These are phyloP conservation scores for Embiotoca jacksoni DNA, from an alignment of 2,113 vertebrate genomes.

Conservation along the genomic window DNA sequence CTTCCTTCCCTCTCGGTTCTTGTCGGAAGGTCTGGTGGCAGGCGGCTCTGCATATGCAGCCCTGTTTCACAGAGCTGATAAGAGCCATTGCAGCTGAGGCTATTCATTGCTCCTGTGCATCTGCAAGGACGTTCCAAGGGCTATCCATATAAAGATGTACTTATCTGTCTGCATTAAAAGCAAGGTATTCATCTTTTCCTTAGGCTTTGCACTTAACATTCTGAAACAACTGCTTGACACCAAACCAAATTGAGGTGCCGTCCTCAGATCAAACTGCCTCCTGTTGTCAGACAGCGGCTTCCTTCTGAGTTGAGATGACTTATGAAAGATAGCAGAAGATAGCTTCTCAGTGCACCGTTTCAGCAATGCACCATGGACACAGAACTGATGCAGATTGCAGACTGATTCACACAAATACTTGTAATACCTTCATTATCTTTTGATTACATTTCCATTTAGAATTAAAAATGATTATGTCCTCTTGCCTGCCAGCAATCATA, in stretches of 20 bases:
- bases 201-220: slow-evolving; percentile 25
- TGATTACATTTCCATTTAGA: slow-evolving; percentile 78
- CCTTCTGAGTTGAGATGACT: slow-evolving; percentile 11
- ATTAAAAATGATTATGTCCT: slow-evolving; percentile 46
- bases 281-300: slow-evolving; percentile 8
- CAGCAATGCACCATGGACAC: slow-evolving; percentile 34
- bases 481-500: slow-evolving; percentile 17
- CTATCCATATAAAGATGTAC: slow-evolving; percentile 18
- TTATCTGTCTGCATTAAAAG: slow-evolving; percentile 32
- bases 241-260: slow-evolving; percentile 5
- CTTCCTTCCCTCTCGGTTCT: slow-evolving; percentile 23
- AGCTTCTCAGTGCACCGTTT: slow-evolving; percentile 19
- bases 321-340: slow-evolving; percentile 15
- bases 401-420: slow-evolving; percentile 45
- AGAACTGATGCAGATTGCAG: slow-evolving; percentile 53
- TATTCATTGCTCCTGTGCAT: slow-evolving; percentile 35
- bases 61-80: slow-evolving; percentile 39
- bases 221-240: slow-evolving; percentile 14
- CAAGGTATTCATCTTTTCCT: slow-evolving; percentile 21
- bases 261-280: slow-evolving; percentile 6
- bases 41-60: slow-evolving; percentile 31
- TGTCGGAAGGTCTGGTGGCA: slow-evolving; percentile 25
- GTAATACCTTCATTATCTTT: slow-evolving; percentile 63
- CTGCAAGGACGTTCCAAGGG: slow-evolving; percentile 49
- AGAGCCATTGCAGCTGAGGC: slow-evolving; percentile 28